Evolutionary conservation across 2,113 vertebrate genomes (phyloP).

Genomic region (Dicrurus megarhynchus): DNA sequence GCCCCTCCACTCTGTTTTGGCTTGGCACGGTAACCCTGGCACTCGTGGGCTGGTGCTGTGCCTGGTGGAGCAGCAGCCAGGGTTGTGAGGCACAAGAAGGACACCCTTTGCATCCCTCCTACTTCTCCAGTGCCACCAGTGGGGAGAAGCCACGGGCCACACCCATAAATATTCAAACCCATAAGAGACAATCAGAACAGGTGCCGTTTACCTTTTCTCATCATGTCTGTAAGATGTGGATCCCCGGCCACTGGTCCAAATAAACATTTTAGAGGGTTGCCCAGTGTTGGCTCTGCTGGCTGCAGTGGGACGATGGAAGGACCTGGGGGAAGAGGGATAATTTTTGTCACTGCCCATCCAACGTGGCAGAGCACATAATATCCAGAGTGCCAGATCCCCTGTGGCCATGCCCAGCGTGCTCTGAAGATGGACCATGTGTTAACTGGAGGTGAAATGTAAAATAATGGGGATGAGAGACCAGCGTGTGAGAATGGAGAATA

Average conservation of each 20-base stretch:
- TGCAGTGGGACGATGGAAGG: conserved; percentile 74
- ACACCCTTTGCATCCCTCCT: background rate
- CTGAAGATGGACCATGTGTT: background rate
- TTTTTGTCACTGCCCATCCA: conserved; percentile 38
- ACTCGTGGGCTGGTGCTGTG: background rate
- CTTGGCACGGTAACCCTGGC: background rate
- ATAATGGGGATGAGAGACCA: background rate
- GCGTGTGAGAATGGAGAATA: background rate
- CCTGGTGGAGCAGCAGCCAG: accelerated
- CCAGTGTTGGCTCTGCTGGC: conserved; percentile 67
- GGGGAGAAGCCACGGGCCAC: background rate
- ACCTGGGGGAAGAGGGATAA: conserved; percentile 76
- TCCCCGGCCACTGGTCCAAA: conserved; percentile 87
- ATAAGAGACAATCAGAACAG: background rate
- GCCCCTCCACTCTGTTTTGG: background rate
- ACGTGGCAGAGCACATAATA: background rate
- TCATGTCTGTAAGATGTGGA: conserved; percentile 76
- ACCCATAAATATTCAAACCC: background rate
- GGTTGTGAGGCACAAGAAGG: background rate
- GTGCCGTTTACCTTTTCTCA: conserved; percentile 84
- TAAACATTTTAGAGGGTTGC: conserved; percentile 87
- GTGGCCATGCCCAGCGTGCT: background rate
- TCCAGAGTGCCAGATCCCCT: background rate
- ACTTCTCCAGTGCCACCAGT: background rate
- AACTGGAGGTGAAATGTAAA: background rate